These are phyloP conservation scores for Varroa destructor DNA, from an alignment of 1,140 invertebrate genomes.

Conservation along the genomic window DNA sequence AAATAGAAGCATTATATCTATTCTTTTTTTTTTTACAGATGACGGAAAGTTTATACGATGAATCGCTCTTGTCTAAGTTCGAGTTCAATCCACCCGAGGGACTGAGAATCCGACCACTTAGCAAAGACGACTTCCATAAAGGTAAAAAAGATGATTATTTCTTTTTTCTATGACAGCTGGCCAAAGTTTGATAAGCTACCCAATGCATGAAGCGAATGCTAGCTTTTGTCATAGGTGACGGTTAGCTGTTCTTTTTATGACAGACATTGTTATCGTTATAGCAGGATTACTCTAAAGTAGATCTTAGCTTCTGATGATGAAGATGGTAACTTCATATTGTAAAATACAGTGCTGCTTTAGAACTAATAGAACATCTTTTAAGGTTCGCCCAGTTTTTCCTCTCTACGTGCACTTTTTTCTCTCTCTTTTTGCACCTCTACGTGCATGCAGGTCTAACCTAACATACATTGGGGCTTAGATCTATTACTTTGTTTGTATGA, in stretches of 20 bases:
- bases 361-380: no score
- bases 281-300: neutral
- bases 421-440: no score
- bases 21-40: neutral
- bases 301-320: neutral
- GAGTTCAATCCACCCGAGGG: neutral
- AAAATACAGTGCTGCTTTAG: no score
- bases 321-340: no score
- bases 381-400: no score
- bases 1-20: no score
- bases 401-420: no score
- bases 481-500: no score
- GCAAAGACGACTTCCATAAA: conserved; percentile 3
- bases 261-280: neutral
- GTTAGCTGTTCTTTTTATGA: neutral
- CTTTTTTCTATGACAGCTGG: neutral
- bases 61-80: neutral
- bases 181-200: neutral
- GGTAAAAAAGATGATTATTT: neutral
- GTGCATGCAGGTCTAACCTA: no score
- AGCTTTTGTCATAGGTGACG: neutral
- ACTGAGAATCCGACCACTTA: neutral
- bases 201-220: neutral
- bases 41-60: conserved; percentile 7
- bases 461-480: no score